These are phyloP conservation scores for Cydia fagiglandana DNA, from an alignment of 1,140 invertebrate genomes.

Conservation along the genomic window DNA sequence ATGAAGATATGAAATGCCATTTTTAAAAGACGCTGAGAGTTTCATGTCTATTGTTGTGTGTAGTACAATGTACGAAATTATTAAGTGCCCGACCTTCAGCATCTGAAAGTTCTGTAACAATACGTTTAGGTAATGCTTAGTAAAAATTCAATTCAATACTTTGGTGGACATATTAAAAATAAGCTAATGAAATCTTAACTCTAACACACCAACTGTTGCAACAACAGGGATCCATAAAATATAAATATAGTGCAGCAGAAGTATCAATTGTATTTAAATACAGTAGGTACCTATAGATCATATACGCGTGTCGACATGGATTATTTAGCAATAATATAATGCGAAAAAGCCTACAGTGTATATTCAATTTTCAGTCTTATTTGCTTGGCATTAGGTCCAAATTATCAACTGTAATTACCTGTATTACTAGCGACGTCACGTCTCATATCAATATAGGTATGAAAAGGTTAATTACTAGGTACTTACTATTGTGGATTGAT, in stretches of 20 bases:
- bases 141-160: no score
- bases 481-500: slow-evolving; percentile 20
- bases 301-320: slow-evolving; percentile 5
- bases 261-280: slow-evolving; percentile 7
- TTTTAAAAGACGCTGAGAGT: no score
- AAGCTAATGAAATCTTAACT: no score
- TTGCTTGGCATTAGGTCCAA: neutral
- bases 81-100: no score
- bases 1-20: no score
- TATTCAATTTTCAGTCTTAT: neutral
- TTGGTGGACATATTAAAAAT: no score
- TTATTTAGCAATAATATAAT: slow-evolving; percentile 26
- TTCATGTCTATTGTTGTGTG: no score
- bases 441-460: neutral
- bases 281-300: neutral
- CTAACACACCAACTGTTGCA: no score
- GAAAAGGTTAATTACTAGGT: slow-evolving; percentile 14
- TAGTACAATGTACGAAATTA: no score
- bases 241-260: neutral
- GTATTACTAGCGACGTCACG: neutral
- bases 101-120: no score
- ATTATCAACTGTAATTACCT: neutral
- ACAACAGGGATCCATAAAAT: no score
- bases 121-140: no score
- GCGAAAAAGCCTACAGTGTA: neutral